These are phyloP conservation scores for Marmota monax DNA, from an alignment of 2,113 vertebrate species.

Conservation along the genomic window DNA sequence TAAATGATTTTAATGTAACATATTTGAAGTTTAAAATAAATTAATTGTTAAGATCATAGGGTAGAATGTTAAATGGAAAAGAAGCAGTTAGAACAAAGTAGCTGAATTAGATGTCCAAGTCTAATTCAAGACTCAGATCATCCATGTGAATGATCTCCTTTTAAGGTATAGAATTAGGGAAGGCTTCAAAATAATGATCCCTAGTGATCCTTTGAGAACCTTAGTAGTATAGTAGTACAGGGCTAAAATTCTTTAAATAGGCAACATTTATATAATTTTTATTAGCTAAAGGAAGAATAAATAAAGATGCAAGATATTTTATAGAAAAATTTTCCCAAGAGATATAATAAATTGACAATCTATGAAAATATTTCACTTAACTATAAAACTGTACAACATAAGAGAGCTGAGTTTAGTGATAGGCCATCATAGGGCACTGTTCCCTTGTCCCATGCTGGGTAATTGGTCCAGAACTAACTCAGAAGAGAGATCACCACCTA, in stretches of 20 bases:
- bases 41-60: neutral
- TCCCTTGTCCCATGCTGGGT: neutral
- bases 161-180: neutral
- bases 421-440: neutral
- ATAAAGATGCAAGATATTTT: neutral
- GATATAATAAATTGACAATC: conserved; percentile 29
- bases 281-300: neutral
- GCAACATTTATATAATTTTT: neutral
- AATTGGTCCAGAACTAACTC: conserved; percentile 41
- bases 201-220: neutral
- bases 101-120: neutral
- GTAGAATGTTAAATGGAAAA: neutral
- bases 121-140: neutral
- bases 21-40: conserved; percentile 29
- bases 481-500: conserved; percentile 54
- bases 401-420: neutral
- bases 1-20: neutral
- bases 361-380: neutral
- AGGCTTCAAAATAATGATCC: neutral
- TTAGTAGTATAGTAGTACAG: neutral
- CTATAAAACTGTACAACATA: neutral
- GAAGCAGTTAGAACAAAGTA: neutral
- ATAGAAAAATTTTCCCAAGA: neutral
- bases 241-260: conserved; percentile 15
- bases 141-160: no score